phyloP scores from a whole-genome alignment of 2,888 invertebrate species.

The Dryococelus australis region DNA sequence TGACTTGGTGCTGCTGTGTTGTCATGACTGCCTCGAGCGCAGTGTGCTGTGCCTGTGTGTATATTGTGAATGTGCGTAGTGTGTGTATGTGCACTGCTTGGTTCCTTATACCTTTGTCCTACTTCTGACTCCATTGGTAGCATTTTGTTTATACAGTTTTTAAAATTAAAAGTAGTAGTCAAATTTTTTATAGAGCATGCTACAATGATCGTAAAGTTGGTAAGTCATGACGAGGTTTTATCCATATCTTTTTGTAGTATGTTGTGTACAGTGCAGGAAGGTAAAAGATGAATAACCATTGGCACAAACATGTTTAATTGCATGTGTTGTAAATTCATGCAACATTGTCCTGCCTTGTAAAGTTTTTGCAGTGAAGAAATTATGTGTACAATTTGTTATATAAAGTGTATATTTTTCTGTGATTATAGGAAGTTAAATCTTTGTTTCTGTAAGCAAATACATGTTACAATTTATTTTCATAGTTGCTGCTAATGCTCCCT shows the following conservation, averaged over 20 bases:
- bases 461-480: neutral
- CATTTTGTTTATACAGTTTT: neutral
- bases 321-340: neutral
- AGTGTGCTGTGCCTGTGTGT: neutral
- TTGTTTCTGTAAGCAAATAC: neutral
- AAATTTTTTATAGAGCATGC: neutral
- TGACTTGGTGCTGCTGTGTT: neutral
- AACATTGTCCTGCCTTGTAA: neutral
- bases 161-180: neutral
- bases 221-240: neutral
- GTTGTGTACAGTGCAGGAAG: neutral
- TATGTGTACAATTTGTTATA: slow-evolving; percentile 7
- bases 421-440: neutral
- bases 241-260: neutral
- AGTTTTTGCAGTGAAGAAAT: neutral
- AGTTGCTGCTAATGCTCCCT: neutral
- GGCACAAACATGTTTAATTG: neutral
- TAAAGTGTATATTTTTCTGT: slow-evolving; percentile 13
- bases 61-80: neutral
- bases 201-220: neutral
- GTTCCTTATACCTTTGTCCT: neutral
- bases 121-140: neutral
- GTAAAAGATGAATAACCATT: neutral
- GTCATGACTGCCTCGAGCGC: too few species aligned
- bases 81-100: neutral